Percentiles rank a stretch among this genome's conserved stretches.
Conservation (phyloP, 2,797 vertebrate genomes). For the Sebastes itinus region DNA sequence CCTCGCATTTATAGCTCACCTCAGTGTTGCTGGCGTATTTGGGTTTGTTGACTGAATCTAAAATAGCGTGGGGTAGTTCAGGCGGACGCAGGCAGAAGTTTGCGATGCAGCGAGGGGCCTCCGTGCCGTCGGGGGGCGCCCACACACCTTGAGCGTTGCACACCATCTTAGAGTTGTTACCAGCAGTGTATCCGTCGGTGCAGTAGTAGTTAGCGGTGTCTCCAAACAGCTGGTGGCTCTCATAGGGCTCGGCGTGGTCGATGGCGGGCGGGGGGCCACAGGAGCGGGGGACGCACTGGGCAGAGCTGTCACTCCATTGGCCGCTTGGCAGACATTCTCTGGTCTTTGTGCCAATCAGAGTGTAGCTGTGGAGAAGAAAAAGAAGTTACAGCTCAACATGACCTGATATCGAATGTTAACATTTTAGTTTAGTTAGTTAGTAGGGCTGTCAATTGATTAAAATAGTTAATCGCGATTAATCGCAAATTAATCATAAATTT, state of each 20-base stretch:
- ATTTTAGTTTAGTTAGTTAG: neutral
- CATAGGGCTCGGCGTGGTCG: slow-evolving; percentile 91
- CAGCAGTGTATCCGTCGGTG: slow-evolving; percentile 90
- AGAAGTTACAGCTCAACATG: fast-evolving
- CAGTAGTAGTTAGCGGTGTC: slow-evolving; percentile 96
- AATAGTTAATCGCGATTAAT: no score
- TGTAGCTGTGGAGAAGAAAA: slow-evolving; percentile 83
- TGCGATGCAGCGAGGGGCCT: slow-evolving; percentile 89
- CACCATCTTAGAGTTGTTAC: slow-evolving; percentile 91
- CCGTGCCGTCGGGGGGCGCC: slow-evolving; percentile 87
- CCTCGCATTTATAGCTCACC: slow-evolving; percentile 95
- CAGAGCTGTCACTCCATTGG: slow-evolving; percentile 87
- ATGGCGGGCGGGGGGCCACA: slow-evolving; percentile 93
- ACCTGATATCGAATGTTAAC: neutral
- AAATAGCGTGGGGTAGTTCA: slow-evolving; percentile 87
- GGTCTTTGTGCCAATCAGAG: slow-evolving; percentile 87
- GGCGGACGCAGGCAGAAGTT: slow-evolving; percentile 94
- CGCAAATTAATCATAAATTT: no score
- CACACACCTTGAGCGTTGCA: slow-evolving; percentile 93
- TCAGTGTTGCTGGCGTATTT: slow-evolving; percentile 90
- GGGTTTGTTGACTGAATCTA: slow-evolving; percentile 91
- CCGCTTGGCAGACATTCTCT: slow-evolving; percentile 89
- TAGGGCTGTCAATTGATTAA: no score
- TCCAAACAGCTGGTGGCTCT: slow-evolving; percentile 91
- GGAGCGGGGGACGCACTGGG: slow-evolving; percentile 93